A percentile compares a stretch with the other conserved stretches of the same genome.
Evolutionary conservation across 2,113 vertebrate genomes (phyloP).

Genomic region (Collichthys lucidus): DNA sequence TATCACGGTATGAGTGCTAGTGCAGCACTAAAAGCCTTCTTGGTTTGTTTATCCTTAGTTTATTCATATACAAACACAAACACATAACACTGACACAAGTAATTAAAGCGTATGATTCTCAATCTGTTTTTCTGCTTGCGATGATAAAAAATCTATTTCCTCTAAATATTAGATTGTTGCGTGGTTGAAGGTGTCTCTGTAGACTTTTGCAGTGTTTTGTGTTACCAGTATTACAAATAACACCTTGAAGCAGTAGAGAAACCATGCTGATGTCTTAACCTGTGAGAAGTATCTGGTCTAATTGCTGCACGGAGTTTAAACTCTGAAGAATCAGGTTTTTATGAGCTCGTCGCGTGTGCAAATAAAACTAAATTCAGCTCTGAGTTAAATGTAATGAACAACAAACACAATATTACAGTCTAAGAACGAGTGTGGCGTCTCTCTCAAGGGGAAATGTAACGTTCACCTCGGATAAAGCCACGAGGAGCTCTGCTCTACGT

Average conservation of each 20-base stretch:
- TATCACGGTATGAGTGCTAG: background rate
- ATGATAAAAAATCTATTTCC: background rate
- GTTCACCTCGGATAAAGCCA: background rate
- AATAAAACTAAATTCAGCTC: constrained; percentile 1
- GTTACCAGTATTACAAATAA: background rate
- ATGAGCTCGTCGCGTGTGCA: background rate
- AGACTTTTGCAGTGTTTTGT: background rate
- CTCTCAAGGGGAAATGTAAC: background rate
- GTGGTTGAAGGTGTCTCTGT: background rate
- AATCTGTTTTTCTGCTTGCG: background rate
- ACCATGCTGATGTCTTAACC: background rate
- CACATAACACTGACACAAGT: too few relatives aligned
- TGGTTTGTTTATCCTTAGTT: too few relatives aligned
- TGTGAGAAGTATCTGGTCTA: background rate
- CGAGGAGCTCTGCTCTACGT: background rate
- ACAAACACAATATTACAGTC: background rate
- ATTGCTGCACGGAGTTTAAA: background rate
- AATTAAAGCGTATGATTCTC: background rate
- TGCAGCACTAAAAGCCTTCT: background rate
- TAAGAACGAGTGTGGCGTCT: background rate
- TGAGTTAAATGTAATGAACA: background rate
- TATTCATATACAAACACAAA: background rate
- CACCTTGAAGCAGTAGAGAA: background rate
- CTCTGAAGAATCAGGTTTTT: background rate
- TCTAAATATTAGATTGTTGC: background rate